Evolutionary conservation across 2,113 vertebrate genomes (phyloP), one percentile per base, ranked within the genome.

Genomic region (Ammodytes dubius): DNA sequence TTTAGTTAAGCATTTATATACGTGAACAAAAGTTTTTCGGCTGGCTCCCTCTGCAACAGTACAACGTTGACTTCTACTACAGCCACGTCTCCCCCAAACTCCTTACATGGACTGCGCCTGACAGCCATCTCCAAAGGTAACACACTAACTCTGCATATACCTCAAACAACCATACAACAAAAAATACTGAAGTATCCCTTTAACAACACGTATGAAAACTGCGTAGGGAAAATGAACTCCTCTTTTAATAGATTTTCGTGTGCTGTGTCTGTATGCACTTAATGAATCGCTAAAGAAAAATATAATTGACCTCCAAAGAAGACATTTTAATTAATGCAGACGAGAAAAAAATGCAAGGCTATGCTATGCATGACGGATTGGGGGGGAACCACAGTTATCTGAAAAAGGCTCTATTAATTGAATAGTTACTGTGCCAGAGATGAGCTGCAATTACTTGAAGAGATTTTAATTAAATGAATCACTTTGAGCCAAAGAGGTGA

Each of bases 371-470:
- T 27, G 13, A 53, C 58, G 70, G 85, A 85, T 81, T 87, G 88
- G 82, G 90, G 91, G 84, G 91, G 84, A 92, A 92, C 91, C 87
- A 70, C 83, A 90, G 79, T 93, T 94, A 93, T 93, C 27, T 27
- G 92, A 92, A 91, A 92, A 94, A 92, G 84, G 71, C 85, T 15
- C 74, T 72, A 90, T 93, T 94, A 94, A 94, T 94, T 92, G 84
- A 95, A 94, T 94, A 93, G 95, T 94, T 94, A 92, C 94, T 89
- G 87, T 91, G 86, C 90, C 77, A 75, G 88, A 89, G 90, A 93
- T 93, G 86, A 93, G 91, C 85, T 57, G 83, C 92, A 93, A 91
- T 94, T 94, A 92, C 82, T 85, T 89, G 52, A 88, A 88, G 87
- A 89, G 90, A 91, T 87, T 94, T 92, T 85, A 92, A 93, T 94